These are phyloP conservation scores for Seira sanloemensis DNA, from an alignment of 2,888 invertebrate species.

Conservation along the genomic window DNA sequence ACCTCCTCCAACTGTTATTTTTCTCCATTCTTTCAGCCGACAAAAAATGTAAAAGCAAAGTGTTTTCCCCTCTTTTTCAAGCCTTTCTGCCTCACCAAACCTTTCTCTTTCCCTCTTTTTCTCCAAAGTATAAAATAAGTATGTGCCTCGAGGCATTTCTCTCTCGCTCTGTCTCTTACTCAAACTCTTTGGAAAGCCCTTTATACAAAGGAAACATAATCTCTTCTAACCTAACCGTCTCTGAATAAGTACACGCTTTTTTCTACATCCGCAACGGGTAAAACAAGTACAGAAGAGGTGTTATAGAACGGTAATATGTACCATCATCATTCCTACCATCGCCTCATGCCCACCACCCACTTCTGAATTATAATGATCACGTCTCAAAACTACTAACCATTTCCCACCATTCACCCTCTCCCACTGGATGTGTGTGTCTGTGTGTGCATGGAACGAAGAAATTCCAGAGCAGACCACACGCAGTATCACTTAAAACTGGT, in stretches of 20 bases:
- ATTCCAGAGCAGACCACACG: neutral
- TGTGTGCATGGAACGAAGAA: neutral
- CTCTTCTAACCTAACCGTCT: neutral
- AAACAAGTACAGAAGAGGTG: neutral
- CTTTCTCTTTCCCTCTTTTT: neutral
- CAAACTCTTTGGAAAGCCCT: neutral
- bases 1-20: neutral
- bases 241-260: no score
- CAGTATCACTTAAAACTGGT: neutral
- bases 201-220: neutral
- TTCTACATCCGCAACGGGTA: neutral
- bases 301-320: neutral
- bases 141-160: neutral
- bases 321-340: neutral
- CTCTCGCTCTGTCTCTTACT: neutral
- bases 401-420: neutral
- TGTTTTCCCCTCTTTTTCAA: neutral
- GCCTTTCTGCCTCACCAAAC: neutral
- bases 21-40: neutral
- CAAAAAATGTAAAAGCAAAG: neutral
- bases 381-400: neutral
- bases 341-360: neutral
- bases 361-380: conserved; percentile 4
- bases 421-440: no score
- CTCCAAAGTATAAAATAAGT: neutral